phyloP scores from a whole-genome alignment of 2,888 invertebrate species.

The Torymus auratus region DNA sequence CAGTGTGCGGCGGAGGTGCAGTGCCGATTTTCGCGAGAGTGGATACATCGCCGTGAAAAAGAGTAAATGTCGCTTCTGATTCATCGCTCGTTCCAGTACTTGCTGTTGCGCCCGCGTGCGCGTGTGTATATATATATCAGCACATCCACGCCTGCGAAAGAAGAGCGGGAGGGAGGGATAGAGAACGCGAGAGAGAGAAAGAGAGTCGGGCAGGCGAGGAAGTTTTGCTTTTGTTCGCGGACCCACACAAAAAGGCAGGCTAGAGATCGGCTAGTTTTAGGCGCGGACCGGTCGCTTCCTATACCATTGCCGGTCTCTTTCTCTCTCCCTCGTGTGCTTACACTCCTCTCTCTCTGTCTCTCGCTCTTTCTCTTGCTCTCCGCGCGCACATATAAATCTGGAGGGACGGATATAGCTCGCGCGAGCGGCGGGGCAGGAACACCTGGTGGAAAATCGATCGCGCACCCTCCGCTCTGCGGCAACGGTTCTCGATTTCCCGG shows the following conservation, averaged over 20 bases:
- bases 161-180: not conserved
- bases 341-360: not conserved
- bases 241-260: not conserved
- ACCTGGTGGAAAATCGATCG: conserved; percentile 59
- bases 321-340: not conserved
- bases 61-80: not conserved
- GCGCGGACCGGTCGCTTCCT: conserved; percentile 27
- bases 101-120: not conserved
- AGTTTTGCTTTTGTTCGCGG: conserved; percentile 2
- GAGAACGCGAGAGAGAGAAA: not conserved
- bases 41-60: too few species aligned
- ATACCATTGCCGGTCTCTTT: conserved; percentile 22
- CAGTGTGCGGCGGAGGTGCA: not conserved
- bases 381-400: conserved; percentile 23
- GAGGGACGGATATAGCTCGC: conserved; percentile 37
- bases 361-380: not conserved
- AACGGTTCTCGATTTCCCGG: conserved; percentile 57
- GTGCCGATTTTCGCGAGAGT: conserved; percentile 3
- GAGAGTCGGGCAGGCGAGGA: not conserved
- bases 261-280: conserved; percentile 12
- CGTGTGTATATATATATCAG: not conserved
- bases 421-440: conserved; percentile 15
- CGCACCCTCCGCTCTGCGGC: conserved; percentile 8
- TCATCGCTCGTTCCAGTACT: not conserved
- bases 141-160: not conserved